A percentile compares a stretch with the other conserved stretches of the same genome.
These are phyloP conservation scores for Panthera uncia DNA, from an alignment of 2,113 vertebrate species.

Conservation along the genomic window DNA sequence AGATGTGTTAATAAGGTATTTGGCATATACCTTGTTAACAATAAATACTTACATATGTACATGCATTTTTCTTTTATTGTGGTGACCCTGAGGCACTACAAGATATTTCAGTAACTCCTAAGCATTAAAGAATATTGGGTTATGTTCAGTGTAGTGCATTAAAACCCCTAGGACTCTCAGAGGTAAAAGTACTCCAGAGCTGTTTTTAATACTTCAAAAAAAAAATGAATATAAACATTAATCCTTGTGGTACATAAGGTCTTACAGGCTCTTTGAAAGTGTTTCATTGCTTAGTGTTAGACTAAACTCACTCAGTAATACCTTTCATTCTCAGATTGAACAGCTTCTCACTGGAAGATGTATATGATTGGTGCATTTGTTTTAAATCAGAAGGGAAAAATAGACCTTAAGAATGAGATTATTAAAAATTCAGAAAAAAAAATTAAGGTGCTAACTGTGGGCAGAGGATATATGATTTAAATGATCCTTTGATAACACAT, in stretches of 20 bases:
- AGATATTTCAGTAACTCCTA: neutral
- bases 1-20: neutral
- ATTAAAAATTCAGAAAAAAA: neutral
- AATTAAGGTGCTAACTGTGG: neutral
- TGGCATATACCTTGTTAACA: neutral
- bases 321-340: neutral
- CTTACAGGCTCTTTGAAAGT: neutral
- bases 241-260: neutral
- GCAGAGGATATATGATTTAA: neutral
- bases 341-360: neutral
- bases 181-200: neutral
- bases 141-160: neutral
- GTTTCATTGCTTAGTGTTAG: neutral
- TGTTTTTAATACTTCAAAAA: neutral
- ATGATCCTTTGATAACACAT: neutral
- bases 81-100: neutral
- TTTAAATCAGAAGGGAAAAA: neutral
- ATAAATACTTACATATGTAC: neutral
- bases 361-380: neutral
- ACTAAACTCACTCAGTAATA: neutral
- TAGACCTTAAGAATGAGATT: neutral
- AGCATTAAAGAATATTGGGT: neutral
- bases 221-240: neutral
- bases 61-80: neutral
- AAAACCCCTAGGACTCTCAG: neutral